A percentile compares a stretch with the other conserved stretches of the same genome.
Evolutionary conservation across 2,797 vertebrate species (phyloP).

Genomic region (Cirrhinus molitorella): DNA sequence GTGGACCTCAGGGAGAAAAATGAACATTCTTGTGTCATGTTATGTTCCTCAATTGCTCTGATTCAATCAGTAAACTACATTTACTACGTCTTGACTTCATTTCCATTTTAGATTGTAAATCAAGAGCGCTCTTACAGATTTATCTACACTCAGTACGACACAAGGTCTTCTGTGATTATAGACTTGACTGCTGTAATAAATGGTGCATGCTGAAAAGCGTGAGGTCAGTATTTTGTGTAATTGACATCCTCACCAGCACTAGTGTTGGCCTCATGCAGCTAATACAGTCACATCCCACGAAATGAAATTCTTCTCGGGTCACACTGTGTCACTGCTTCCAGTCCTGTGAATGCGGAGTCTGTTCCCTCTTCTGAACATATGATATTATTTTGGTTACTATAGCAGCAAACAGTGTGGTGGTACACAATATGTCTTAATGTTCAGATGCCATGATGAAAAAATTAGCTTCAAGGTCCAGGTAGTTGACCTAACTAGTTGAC

Average conservation of each 20-base stretch:
- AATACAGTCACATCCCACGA: constrained; percentile 29
- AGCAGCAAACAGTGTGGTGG: constrained; percentile 51
- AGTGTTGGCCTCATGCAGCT: not conserved
- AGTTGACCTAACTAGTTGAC: not conserved
- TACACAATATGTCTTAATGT: constrained; percentile 19
- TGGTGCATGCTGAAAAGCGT: constrained; percentile 32
- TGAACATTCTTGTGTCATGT: constrained; percentile 3
- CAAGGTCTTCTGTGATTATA: constrained; percentile 33
- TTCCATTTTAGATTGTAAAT: not conserved
- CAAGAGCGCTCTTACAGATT: not conserved
- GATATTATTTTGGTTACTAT: constrained; percentile 60
- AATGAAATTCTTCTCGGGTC: constrained; percentile 49
- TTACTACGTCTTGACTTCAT: not conserved
- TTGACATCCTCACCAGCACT: constrained; percentile 20
- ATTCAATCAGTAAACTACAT: not conserved
- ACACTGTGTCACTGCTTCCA: constrained; percentile 48
- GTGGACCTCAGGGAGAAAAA: not conserved
- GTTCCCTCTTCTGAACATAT: constrained; percentile 38
- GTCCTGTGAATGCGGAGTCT: constrained; percentile 47
- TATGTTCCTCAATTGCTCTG: not conserved
- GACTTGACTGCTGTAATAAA: constrained; percentile 34
- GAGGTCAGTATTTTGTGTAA: constrained; percentile 39
- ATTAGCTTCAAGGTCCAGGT: not conserved
- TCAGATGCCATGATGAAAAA: not conserved
- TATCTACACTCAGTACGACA: not conserved